A percentile compares a stretch with the other conserved stretches of the same genome.
phyloP scores from a whole-genome alignment of 2,888 invertebrate genomes.

The Escarpia spicata region DNA sequence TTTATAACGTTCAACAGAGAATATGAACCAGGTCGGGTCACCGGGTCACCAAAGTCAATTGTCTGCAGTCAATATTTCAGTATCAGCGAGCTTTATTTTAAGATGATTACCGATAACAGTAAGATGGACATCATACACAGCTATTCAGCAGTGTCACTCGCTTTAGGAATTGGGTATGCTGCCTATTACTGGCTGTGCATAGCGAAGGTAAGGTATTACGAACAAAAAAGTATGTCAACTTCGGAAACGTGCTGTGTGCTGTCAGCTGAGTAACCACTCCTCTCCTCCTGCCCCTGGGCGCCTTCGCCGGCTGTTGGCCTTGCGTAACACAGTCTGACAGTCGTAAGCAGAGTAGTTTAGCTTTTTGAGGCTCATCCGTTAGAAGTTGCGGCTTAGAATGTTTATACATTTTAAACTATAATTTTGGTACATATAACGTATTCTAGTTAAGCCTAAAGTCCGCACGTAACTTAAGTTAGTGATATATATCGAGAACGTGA shows the following conservation, averaged over 20 bases:
- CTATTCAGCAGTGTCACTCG: neutral
- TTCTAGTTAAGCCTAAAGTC: no score
- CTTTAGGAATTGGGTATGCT: constrained; percentile 13
- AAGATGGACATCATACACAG: neutral
- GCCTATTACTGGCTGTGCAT: neutral
- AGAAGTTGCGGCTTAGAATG: neutral
- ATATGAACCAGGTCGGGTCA: constrained; percentile 3
- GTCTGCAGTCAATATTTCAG: neutral
- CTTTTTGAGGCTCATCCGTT: neutral
- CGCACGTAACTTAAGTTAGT: neutral
- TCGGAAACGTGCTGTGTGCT: neutral
- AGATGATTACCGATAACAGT: neutral
- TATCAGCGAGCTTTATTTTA: neutral
- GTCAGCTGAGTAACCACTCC: neutral
- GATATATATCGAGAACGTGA: neutral
- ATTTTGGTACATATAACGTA: neutral
- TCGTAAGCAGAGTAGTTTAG: neutral
- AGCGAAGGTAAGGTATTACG: neutral
- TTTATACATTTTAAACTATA: neutral
- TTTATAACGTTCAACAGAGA: neutral
- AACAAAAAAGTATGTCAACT: neutral
- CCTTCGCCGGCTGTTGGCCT: neutral
- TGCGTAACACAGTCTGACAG: neutral
- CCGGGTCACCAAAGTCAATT: constrained; percentile 5
- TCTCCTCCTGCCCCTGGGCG: no score